A percentile compares a stretch with the other conserved stretches of the same genome.
Conservation (phyloP, 2,797 vertebrate genomes). For the Apodemus agrarius region DNA sequence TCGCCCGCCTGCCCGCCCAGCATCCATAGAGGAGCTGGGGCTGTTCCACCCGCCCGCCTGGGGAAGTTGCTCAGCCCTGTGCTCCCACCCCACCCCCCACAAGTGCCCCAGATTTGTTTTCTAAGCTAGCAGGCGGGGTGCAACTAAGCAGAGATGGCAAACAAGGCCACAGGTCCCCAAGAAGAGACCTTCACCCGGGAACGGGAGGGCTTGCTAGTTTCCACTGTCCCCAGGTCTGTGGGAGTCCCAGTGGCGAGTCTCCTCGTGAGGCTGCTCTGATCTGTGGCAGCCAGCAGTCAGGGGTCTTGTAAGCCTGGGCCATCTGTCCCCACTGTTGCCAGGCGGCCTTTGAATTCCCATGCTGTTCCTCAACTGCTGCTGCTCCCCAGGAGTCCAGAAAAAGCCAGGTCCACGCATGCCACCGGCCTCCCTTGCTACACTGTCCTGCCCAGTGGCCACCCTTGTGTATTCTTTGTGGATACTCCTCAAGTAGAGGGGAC, state of each 20-base stretch:
- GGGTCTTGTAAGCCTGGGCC: not conserved
- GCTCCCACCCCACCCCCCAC: not conserved
- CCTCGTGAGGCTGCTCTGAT: not conserved
- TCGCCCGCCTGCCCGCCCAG: not conserved
- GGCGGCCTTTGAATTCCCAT: not conserved
- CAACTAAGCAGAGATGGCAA: not conserved
- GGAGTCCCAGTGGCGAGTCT: not conserved
- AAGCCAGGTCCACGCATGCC: not conserved
- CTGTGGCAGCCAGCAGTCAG: not conserved
- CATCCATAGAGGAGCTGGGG: not conserved
- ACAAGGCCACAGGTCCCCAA: not conserved
- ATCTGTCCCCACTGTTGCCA: not conserved
- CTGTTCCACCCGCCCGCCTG: not conserved
- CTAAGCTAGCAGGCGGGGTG: not conserved
- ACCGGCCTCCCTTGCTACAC: not conserved
- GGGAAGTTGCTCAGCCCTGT: not conserved
- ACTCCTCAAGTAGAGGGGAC: too few relatives aligned
- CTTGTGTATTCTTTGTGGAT: not conserved
- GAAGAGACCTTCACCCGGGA: conserved; percentile 7
- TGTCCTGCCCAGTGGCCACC: not conserved
- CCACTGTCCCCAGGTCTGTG: not conserved
- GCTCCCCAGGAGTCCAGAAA: not conserved
- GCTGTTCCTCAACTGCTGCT: not conserved
- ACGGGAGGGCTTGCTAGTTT: not conserved
- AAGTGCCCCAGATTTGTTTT: conserved; percentile 66